These are phyloP conservation scores for Seira sanloemensis DNA, from an alignment of 2,888 invertebrate species.

Conservation along the genomic window DNA sequence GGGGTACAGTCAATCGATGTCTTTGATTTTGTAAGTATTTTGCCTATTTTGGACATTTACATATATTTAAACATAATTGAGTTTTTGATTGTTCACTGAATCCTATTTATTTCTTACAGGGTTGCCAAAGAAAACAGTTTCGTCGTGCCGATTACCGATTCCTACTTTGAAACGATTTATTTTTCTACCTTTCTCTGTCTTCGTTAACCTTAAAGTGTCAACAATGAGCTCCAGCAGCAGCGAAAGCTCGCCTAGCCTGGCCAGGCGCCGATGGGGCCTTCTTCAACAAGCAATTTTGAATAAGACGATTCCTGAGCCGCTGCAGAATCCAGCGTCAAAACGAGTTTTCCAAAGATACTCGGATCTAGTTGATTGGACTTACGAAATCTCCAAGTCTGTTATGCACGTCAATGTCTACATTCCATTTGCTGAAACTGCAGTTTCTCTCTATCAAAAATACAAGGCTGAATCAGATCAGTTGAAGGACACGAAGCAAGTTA, in stretches of 20 bases:
- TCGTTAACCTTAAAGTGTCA: background rate
- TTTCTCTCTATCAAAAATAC: background rate
- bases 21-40: constrained; percentile 12
- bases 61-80: too few species aligned
- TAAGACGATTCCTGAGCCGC: constrained; percentile 61
- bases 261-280: constrained; percentile 59
- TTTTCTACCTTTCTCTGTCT: background rate
- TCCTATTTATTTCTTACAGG: background rate
- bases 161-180: background rate
- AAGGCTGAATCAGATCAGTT: background rate
- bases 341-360: constrained; percentile 61
- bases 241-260: constrained; percentile 34
- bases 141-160: background rate
- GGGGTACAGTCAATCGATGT: background rate
- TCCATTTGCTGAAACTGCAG: constrained; percentile 7
- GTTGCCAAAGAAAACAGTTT: background rate
- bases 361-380: constrained; percentile 47
- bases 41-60: too few species aligned
- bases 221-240: constrained; percentile 21
- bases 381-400: constrained; percentile 30
- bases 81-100: background rate
- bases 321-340: constrained; percentile 65
- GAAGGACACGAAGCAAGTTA: background rate
- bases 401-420: constrained; percentile 41
- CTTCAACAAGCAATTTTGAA: constrained; percentile 61